Percentiles rank a stretch among this genome's conserved stretches.
These are phyloP conservation scores for Chionis minor DNA, from an alignment of 2,113 vertebrate species.

Conservation along the genomic window DNA sequence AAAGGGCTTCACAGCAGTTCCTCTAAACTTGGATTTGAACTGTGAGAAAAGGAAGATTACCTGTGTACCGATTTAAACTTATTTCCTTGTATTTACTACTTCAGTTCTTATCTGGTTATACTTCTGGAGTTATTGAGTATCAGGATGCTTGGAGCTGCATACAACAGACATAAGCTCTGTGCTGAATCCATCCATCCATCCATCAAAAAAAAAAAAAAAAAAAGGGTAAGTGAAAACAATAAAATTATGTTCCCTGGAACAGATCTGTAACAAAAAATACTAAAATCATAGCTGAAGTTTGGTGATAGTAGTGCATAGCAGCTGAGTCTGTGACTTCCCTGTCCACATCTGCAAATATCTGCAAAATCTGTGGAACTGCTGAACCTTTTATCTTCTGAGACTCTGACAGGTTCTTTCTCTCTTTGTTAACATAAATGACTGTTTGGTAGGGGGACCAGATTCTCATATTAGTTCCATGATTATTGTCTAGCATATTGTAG, in stretches of 20 bases:
- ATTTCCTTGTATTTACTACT: not conserved
- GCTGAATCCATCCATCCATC: not conserved
- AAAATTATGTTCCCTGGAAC: not conserved
- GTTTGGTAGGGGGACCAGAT: not conserved
- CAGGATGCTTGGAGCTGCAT: not conserved
- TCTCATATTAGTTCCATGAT: not conserved
- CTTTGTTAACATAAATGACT: not conserved
- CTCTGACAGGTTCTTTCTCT: not conserved
- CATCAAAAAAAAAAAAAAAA: no score
- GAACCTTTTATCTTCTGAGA: not conserved
- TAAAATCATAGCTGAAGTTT: not conserved
- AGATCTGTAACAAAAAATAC: not conserved
- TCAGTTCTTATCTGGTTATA: not conserved
- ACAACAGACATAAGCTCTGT: not conserved
- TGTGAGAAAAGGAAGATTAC: not conserved
- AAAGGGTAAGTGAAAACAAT: not conserved
- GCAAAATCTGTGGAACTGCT: not conserved
- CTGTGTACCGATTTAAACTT: not conserved
- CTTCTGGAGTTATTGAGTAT: not conserved
- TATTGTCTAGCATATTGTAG: not conserved
- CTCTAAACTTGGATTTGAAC: not conserved
- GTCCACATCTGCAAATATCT: not conserved
- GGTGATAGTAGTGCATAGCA: not conserved
- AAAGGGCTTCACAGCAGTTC: not conserved
- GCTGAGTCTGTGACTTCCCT: not conserved